These are phyloP conservation scores for Encarsia formosa DNA, from an alignment of 2,888 invertebrate genomes.

Conservation along the genomic window DNA sequence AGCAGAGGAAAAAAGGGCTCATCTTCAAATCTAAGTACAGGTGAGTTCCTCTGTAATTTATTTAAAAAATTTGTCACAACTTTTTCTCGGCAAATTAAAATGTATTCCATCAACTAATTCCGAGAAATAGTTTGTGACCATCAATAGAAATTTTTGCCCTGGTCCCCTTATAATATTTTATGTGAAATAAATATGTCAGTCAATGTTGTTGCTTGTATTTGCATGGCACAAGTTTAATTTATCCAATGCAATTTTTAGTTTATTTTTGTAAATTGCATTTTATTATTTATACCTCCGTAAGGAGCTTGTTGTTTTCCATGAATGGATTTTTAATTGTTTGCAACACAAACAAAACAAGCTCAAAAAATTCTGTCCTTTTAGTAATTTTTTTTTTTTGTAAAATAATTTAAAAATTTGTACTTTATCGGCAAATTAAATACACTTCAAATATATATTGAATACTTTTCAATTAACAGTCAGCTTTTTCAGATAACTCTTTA, in stretches of 20 bases:
- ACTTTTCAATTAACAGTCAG: no score
- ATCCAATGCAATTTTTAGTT: constrained; percentile 9
- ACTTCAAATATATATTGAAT: no score
- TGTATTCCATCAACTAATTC: constrained; percentile 4
- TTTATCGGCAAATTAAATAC: no score
- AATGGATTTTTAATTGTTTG: constrained; percentile 8
- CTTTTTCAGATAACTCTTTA: no score
- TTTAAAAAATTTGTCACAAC: neutral
- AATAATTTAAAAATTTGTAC: no score
- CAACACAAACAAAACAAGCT: constrained; percentile 20
- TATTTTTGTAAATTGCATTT: no score
- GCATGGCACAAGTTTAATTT: constrained; percentile 21
- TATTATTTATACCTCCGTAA: constrained; percentile 1
- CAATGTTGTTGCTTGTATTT: constrained; percentile 22
- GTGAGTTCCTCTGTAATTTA: constrained; percentile 52
- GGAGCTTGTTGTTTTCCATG: constrained; percentile 16
- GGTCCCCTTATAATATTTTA: neutral
- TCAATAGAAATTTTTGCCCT: constrained; percentile 2
- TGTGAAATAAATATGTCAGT: constrained; percentile 14
- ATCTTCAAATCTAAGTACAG: constrained; percentile 72
- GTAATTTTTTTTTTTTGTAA: no score
- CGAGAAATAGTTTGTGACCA: constrained; percentile 18
- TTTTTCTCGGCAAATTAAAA: constrained; percentile 20
- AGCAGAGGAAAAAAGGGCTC: constrained; percentile 77
- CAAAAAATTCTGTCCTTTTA: constrained; percentile 24